A percentile compares a stretch with the other conserved stretches of the same genome.
phyloP scores from a whole-genome alignment of 2,797 vertebrate genomes.

The Pristis pectinata region DNA sequence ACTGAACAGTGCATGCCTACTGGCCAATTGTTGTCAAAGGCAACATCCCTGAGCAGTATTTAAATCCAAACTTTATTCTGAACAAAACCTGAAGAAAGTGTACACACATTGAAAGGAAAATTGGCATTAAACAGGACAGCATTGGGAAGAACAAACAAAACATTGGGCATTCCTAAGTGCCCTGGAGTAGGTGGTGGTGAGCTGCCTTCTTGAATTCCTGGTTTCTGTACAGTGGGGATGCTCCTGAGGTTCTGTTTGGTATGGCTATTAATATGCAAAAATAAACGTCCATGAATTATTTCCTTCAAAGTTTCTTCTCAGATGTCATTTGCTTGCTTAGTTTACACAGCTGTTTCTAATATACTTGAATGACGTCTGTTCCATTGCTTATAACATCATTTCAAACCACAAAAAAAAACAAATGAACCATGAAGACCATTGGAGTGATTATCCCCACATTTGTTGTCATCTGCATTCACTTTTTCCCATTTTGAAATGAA shows the following conservation, averaged over 20 bases:
- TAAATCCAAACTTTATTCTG: too few relatives aligned
- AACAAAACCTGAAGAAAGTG: too few relatives aligned
- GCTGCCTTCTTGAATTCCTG: too few relatives aligned
- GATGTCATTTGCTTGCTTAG: not conserved
- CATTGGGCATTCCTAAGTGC: not conserved
- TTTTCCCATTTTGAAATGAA: not conserved
- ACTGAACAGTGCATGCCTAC: too few relatives aligned
- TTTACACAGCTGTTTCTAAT: slow-evolving; percentile 5
- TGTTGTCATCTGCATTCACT: not conserved
- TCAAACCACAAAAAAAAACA: not conserved
- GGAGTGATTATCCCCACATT: not conserved
- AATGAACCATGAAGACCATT: not conserved
- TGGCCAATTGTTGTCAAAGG: too few relatives aligned
- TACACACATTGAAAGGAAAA: too few relatives aligned
- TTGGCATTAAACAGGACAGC: too few relatives aligned
- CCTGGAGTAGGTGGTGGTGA: not conserved
- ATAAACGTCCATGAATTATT: not conserved
- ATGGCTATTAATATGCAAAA: slow-evolving; percentile 18
- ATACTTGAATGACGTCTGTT: not conserved
- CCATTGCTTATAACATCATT: not conserved
- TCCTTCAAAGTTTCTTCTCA: not conserved
- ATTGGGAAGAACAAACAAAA: too few relatives aligned
- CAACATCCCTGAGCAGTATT: too few relatives aligned
- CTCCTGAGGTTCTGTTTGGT: too few relatives aligned
- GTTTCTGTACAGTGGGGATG: too few relatives aligned